Base-by-base conservation (phyloP, 2,888 invertebrate species). In the Euzophera pinguis region DNA sequence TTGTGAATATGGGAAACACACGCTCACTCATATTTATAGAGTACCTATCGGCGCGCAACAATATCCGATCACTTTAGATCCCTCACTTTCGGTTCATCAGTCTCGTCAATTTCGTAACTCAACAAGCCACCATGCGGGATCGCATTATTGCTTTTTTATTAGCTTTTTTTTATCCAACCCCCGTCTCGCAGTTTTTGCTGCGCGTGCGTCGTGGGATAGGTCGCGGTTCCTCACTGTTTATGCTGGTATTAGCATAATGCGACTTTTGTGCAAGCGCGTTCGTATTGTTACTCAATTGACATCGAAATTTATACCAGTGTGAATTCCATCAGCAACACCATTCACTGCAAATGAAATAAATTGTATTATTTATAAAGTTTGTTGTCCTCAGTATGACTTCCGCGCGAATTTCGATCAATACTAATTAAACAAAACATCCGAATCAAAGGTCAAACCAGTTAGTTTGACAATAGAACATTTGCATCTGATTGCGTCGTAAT, bases 141-240 rank as follows among this genome's bases (percentile, higher is more conserved):
- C 75, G 75, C 80, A 77, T 89, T 90, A 89, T 90, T 88, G 86
- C 88, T 90, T 90, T 90, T 90, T 90, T 90, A 90, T 90, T 90
- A 81, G 81, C 58, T 35, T 76, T 74, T 83, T 84, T 81, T 81
- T 78, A 76, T 69, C 66, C 72, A 79, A 79, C 81, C 81, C 84
- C 75, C 73, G 80, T 73, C 66, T 78, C 73, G 81, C 81, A 78
- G 84, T 89, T 89, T 88, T 86, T 81, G 84, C 67, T 75, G 73
- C 80, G 73, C 76, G 74, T 71, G 76, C 80, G 77, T 63, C 85
- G 87, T 89, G 88, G 88, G 90, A 89, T 88, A 86, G 84, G 85
- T 87, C 85, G 80, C 75, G 82, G 67, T 60, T 64, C 64, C 57
- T 68, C 70, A 62, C 63, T 74, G 73, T 78, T 80, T 82, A 90